Evolutionary conservation across 2,888 invertebrate species (phyloP), one percentile per base, ranked within the genome.

Genomic region (Dromius quadrimaculatus): DNA sequence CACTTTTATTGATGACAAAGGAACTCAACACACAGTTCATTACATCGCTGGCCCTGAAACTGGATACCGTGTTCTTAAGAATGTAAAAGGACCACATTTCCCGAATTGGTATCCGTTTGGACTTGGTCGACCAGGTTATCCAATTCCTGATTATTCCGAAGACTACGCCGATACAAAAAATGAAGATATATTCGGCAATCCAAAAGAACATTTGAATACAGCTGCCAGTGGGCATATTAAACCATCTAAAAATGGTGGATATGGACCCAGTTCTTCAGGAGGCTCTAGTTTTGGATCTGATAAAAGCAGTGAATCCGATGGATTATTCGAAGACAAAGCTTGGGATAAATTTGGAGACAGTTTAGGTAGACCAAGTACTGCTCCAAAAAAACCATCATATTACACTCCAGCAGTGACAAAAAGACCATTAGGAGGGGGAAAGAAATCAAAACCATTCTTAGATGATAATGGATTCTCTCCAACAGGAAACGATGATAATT

Each of bases 21-120:
- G 92, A 0, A 88, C 90, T 20, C 91, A 92, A 79, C 88, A 85
- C 70, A 90, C 92, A 0, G 92, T 92, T 0, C 89, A 92, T 80
- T 92, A 92, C 79, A 91, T 90, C 74, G 92, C 92, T 0, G 92
- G 92, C 0, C 91, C 92, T 0, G 90, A 88, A 73, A 92, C 92
- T 50, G 92, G 92, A 0, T 92, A 92, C 77, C 85, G 91, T 43
- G 89, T 92, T 1, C 84, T 92, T 6, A 89, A 91, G 79, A 90
- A 87, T 74, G 88, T 88, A 70, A 87, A 90, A 76, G 90, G 91
- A 28, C 89, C 89, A 0, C 87, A 86, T 78, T 85, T 88, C 68
- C 88, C 89, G 0, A 82, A 87, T 0, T 84, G 86, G 73, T 88
- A 87, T 81, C 88, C 83, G 13, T 82, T 83, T 71, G 77, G 83